Conservation (phyloP, 2,113 vertebrate genomes). For the Athene noctua region DNA sequence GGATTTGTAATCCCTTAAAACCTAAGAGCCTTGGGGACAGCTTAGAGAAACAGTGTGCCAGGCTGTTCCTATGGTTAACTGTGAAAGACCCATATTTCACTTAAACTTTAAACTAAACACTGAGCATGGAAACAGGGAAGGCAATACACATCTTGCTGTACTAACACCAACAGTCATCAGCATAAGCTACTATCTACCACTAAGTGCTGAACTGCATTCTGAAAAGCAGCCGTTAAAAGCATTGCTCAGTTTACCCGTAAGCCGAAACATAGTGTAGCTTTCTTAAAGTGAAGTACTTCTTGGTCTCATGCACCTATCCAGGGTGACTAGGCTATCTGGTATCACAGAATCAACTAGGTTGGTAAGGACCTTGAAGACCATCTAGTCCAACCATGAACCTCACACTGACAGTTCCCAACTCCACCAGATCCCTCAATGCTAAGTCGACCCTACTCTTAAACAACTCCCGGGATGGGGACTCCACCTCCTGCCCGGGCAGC, state of each 20-base stretch:
- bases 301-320: no score
- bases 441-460: no score
- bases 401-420: no score
- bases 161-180: rapidly evolving
- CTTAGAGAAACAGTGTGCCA: neutral
- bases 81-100: neutral
- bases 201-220: neutral
- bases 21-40: neutral
- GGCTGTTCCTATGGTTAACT: neutral
- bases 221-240: neutral
- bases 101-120: neutral
- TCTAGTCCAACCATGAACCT: no score
- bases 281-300: no score
- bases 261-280: rapidly evolving
- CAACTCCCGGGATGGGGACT: no score
- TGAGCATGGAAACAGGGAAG: neutral
- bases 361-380: no score
- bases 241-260: neutral
- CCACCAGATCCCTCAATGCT: no score
- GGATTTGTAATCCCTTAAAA: neutral
- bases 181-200: rapidly evolving
- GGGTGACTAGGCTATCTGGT: no score
- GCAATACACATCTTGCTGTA: neutral
- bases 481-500: no score
- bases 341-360: no score